These are phyloP conservation scores for Cephus spinipes DNA, from an alignment of 2,888 invertebrate genomes.

Conservation along the genomic window DNA sequence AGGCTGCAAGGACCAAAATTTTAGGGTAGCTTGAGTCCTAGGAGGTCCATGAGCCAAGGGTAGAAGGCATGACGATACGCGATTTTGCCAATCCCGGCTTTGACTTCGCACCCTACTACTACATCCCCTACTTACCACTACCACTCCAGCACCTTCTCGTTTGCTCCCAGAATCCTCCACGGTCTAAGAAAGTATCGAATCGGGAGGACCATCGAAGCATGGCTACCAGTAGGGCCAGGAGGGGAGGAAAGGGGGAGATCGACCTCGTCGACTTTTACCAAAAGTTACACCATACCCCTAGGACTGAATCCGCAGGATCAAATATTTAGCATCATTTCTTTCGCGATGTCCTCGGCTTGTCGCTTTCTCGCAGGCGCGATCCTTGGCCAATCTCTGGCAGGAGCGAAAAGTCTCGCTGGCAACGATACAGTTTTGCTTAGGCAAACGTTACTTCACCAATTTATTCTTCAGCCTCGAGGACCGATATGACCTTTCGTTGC, in stretches of 20 bases:
- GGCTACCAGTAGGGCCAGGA: too few species aligned
- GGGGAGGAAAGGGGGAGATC: not conserved
- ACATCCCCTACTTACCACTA: not conserved
- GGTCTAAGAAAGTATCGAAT: not conserved
- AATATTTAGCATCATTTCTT: not conserved
- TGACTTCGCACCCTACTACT: constrained; percentile 31
- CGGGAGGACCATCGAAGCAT: not conserved
- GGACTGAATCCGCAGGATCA: not conserved
- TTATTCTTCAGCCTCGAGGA: not conserved
- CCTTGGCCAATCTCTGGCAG: not conserved
- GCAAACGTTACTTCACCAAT: not conserved
- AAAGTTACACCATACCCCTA: not conserved
- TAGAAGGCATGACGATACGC: constrained; percentile 50
- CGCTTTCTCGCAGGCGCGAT: not conserved
- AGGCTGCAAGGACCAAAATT: constrained; percentile 23
- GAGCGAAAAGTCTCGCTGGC: not conserved
- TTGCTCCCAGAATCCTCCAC: not conserved
- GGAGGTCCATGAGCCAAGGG: constrained; percentile 14
- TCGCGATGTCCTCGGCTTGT: not conserved
- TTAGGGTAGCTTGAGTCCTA: constrained; percentile 6
- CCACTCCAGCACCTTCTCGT: too few species aligned
- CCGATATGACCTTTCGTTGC: not conserved
- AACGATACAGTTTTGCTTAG: not conserved
- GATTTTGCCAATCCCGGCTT: constrained; percentile 57
- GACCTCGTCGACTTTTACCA: not conserved